A percentile compares a stretch with the other conserved stretches of the same genome.
Evolutionary conservation across 2,888 invertebrate genomes (phyloP).

Genomic region (Desoria tigrina): DNA sequence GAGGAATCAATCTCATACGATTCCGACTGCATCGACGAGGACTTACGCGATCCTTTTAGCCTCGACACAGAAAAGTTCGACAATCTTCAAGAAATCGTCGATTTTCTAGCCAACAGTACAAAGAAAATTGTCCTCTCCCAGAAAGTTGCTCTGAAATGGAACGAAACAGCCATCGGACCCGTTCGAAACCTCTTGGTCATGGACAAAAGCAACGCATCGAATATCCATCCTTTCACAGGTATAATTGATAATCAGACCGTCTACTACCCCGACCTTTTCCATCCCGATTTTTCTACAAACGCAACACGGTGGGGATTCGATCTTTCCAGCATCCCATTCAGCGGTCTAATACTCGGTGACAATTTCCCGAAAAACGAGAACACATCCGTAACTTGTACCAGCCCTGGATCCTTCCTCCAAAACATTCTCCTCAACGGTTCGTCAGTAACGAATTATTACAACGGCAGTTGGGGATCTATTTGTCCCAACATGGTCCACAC

Average conservation of each 20-base stretch:
- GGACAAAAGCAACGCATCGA: constrained; percentile 11
- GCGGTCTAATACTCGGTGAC: constrained; percentile 46
- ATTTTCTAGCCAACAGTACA: constrained; percentile 4
- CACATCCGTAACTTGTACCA: constrained; percentile 5
- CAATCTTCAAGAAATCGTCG: constrained; percentile 26
- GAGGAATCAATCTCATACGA: constrained; percentile 55
- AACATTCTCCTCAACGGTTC: constrained; percentile 5
- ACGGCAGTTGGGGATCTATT: constrained; percentile 29
- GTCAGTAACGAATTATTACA: constrained; percentile 1
- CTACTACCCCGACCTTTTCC: constrained; percentile 33
- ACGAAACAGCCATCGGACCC: constrained; percentile 13
- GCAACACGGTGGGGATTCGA: constrained; percentile 6
- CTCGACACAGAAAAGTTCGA: constrained; percentile 43
- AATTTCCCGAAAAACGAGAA: constrained; percentile 48
- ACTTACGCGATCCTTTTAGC: constrained; percentile 55
- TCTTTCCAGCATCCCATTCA: constrained; percentile 11
- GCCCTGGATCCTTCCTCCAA: constrained; percentile 18
- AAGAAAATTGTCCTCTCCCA: constrained; percentile 36
- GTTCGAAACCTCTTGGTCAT: constrained; percentile 2
- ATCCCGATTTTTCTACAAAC: constrained; percentile 16
- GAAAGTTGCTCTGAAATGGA: constrained; percentile 22
- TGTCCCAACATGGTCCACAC: constrained; percentile 30
- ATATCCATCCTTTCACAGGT: constrained; percentile 23
- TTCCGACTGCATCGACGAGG: constrained; percentile 60
- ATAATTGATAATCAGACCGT: constrained; percentile 23